Conservation (phyloP, 2,797 vertebrate species). For the Tolypeutes matacus region DNA sequence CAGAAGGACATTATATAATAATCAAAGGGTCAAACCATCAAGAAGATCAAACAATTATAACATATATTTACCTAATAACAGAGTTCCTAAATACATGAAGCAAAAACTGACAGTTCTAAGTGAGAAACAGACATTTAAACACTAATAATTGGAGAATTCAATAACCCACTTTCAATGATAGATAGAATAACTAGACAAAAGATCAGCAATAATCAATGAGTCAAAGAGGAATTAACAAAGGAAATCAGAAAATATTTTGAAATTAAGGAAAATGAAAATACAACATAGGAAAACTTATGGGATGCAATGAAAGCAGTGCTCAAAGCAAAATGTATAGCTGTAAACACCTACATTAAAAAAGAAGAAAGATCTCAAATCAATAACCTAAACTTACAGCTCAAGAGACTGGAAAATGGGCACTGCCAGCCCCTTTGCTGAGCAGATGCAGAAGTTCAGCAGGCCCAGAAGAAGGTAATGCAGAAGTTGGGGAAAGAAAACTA, state of each 20-base stretch:
- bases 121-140: background rate
- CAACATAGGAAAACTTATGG: too few relatives aligned
- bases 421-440: conserved; percentile 93
- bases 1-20: too few relatives aligned
- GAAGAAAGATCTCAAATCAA: background rate
- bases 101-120: background rate
- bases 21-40: too few relatives aligned
- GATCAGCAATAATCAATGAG: too few relatives aligned
- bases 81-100: background rate
- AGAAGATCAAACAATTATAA: background rate
- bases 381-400: background rate
- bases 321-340: too few relatives aligned
- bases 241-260: too few relatives aligned
- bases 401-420: conserved; percentile 61
- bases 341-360: background rate
- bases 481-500: conserved; percentile 94
- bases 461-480: conserved; percentile 97
- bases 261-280: too few relatives aligned
- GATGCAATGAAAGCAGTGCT: too few relatives aligned
- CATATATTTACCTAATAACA: background rate
- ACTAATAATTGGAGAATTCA: background rate
- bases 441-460: conserved; percentile 93
- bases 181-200: too few relatives aligned
- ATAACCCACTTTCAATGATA: background rate
- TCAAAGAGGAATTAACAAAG: too few relatives aligned